Base-by-base conservation (phyloP, 1,140 invertebrate genomes). In the Mizuhopecten yessoensis region DNA sequence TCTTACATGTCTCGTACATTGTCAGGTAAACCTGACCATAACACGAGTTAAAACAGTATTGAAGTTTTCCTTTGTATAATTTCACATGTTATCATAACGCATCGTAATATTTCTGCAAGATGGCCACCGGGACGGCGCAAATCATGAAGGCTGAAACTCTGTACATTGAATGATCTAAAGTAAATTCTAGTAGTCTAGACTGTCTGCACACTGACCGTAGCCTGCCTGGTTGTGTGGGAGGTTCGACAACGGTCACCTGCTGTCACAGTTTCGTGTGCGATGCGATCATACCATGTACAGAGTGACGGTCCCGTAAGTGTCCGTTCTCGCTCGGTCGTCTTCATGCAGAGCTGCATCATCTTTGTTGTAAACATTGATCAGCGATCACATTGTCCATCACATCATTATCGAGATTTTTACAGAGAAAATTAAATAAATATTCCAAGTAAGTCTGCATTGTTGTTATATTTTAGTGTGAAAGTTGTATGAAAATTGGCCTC, bases 291-390 rank as follows among this genome's bases (percentile, higher is more conserved):
- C 42, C 17, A 45, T 45, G 42, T 45, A 9, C 42, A 45, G 42
- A 45, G 9, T 75, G 3, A 29, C 5, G 13, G 36, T 75, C 9
- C 57, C 57, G 9, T 23, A 29, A 75, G 57, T 39, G 13, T 5
- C 36, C 36, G 36, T 75, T 75, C 57, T 29, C 1, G 17, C 9
- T 45, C 17, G 15, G n/a, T 75, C 17, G 57, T 75, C 57, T 17
- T 75, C 57, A 7, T 29, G 57, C 57, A 75, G 57, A 29, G n/a
- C 15, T 3, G 23, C 57, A 75, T 75, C 57, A 75, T 75, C n/a
- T 75, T 75, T 75, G 57, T 75, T 75, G 57, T 75, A 75, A 75
- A 29, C 57, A 75, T 75, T 75, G 57, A 75, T 75, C 57, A 75
- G 57, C 17, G 57, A 75, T 29, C 5, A 75, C 57, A 29, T 29